A percentile compares a stretch with the other conserved stretches of the same genome.
These are phyloP conservation scores for Drosophila dives DNA, from an alignment of 2,888 invertebrate genomes.

Conservation along the genomic window DNA sequence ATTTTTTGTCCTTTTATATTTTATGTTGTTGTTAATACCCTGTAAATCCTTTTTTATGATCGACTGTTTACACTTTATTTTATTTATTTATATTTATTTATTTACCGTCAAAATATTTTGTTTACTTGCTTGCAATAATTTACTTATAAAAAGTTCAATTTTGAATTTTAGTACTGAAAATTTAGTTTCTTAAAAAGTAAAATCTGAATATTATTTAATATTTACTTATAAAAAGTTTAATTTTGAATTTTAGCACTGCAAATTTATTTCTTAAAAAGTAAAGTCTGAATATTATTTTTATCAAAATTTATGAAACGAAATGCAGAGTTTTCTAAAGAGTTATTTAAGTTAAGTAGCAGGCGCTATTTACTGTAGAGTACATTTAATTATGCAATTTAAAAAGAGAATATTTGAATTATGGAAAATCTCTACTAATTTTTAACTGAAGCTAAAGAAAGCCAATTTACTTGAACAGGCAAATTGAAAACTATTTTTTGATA, in stretches of 20 bases:
- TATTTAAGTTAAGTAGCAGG: background rate
- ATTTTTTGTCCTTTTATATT: constrained; percentile 41
- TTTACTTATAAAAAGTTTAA: background rate
- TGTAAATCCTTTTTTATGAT: constrained; percentile 2
- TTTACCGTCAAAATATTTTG: background rate
- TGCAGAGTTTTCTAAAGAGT: background rate
- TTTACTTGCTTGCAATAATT: background rate
- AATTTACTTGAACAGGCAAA: too few species aligned
- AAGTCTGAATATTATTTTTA: too few species aligned
- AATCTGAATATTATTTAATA: too few species aligned
- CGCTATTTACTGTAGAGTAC: background rate
- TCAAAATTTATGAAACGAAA: too few species aligned
- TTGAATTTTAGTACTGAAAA: background rate
- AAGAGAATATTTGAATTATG: too few species aligned
- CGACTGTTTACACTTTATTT: background rate
- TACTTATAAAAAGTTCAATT: background rate
- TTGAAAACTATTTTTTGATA: too few species aligned
- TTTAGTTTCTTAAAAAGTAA: background rate
- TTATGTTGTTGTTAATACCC: constrained; percentile 37
- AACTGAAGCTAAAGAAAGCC: too few species aligned
- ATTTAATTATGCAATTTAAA: too few species aligned
- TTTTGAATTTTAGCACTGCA: too few species aligned
- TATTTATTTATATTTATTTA: background rate
- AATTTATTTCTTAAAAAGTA: background rate
- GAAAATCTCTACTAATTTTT: background rate